Evolutionary conservation across 2,113 vertebrate genomes (phyloP), one percentile per base, ranked within the genome.

Genomic region (Empidonax traillii): DNA sequence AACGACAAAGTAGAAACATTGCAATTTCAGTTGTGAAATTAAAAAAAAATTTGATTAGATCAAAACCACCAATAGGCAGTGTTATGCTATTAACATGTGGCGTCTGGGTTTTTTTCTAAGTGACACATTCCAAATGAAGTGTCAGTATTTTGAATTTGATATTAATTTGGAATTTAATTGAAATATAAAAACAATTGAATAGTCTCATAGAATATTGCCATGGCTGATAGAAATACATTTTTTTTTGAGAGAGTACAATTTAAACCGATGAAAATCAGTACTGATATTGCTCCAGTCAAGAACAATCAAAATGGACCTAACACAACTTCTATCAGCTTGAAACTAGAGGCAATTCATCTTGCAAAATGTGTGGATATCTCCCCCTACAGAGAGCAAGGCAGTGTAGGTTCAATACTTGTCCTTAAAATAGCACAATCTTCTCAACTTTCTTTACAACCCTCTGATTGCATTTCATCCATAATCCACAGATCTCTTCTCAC

Each of bases 121-220:
- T 1, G 51, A 87, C 37, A 15, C 41, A 21, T 62, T 78, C 18
- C 18, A 85, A 39, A 1, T 35, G 16, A 66, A 73, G 17, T 67
- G 37, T 77, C 30, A 46, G 9, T 47, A 31, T 65, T 72, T 67
- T 56, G 5, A 71, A 56, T 53, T 83, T 61, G 61, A 14, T 47
- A 65, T 56, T 8, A 35, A 35, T 6, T 59, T 10, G 51, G 39
- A 53, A 31, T 17, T 73, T 18, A 72, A 55, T 13, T 65, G 6
- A 79, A 76, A 62, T 51, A 35, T 10, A 53, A 80, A 80, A 41
- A 3, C 19, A 71, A 41, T 35, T 37, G 21, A 80, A 62, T 43
- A 18, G 1, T 43, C 18, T 61, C 25, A 23, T 39, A 21, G 11
- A 51, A 33, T 66, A 52, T 12, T 3, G 2, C 6, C 1, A 1